Evolutionary conservation across 1,140 invertebrate species (phyloP).

Genomic region (Drosophila pandora): DNA sequence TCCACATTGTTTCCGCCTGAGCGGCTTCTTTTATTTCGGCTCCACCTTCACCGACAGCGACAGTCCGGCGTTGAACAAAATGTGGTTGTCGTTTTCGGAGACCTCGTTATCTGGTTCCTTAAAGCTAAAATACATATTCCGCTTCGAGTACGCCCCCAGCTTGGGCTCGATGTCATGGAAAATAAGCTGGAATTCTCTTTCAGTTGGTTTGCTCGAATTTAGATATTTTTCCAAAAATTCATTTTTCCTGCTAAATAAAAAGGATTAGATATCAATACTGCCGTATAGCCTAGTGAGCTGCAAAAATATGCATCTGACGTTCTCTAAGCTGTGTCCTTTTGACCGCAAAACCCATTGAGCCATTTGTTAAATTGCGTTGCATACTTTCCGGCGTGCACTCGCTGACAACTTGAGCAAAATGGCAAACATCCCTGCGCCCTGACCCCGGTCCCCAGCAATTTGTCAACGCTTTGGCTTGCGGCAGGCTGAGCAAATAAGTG

Average conservation of each 20-base stretch:
- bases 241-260: conserved; percentile 39
- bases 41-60: not conserved
- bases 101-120: conserved; percentile 35
- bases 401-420: conserved; percentile 75
- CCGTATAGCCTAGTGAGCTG: not conserved
- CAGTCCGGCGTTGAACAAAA: conserved; percentile 25
- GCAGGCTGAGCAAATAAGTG: conserved; percentile 69
- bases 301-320: conserved; percentile 46
- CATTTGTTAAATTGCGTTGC: conserved; percentile 67
- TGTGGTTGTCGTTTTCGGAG: conserved; percentile 21
- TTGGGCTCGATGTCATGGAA: not conserved
- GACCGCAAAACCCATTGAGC: conserved; percentile 50
- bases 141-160: not conserved
- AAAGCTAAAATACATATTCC: conserved; percentile 11
- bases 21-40: conserved; percentile 66
- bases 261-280: conserved; percentile 38
- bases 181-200: conserved; percentile 16
- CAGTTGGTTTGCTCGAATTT: not conserved
- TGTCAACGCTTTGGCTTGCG: conserved; percentile 75
- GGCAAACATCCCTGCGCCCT: conserved; percentile 61
- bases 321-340: conserved; percentile 17
- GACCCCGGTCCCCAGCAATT: conserved; percentile 52
- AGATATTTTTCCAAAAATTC: conserved; percentile 30
- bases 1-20: conserved; percentile 65
- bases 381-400: conserved; percentile 64